Percentiles rank a stretch among this genome's conserved stretches.
Conservation (phyloP, 1,140 invertebrate genomes). For the Mactra quadrangularis region DNA sequence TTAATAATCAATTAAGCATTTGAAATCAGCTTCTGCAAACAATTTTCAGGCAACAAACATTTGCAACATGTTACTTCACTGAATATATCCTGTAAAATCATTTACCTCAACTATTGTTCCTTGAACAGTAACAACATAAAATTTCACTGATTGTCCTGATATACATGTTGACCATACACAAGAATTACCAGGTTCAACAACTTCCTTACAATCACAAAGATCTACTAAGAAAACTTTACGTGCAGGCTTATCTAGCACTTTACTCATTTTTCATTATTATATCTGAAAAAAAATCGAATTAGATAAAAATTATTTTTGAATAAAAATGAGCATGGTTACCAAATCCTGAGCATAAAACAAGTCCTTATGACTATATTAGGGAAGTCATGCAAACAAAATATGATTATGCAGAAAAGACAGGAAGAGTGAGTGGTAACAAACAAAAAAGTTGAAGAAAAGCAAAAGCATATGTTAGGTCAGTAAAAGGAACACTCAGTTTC, state of each 20-base stretch:
- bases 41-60: too few species aligned
- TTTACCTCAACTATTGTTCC: slow-evolving; percentile 26
- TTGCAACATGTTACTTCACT: too few species aligned
- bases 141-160: neutral
- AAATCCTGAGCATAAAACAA: neutral
- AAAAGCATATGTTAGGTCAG: too few species aligned
- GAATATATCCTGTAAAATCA: too few species aligned
- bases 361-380: neutral
- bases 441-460: too few species aligned
- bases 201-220: slow-evolving; percentile 5
- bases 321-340: neutral
- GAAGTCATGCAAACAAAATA: neutral
- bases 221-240: slow-evolving; percentile 23
- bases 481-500: too few species aligned
- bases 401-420: too few species aligned
- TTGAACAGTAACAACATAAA: slow-evolving; percentile 38
- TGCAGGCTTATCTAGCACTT: slow-evolving; percentile 28
- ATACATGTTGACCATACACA: slow-evolving; percentile 5
- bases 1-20: too few species aligned
- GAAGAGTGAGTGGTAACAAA: too few species aligned
- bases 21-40: too few species aligned
- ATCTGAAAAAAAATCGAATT: neutral
- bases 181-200: neutral
- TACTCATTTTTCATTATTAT: too few species aligned
- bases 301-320: neutral